Conservation (phyloP, 2,888 invertebrate genomes). For the Cerceris ruficornis region DNA sequence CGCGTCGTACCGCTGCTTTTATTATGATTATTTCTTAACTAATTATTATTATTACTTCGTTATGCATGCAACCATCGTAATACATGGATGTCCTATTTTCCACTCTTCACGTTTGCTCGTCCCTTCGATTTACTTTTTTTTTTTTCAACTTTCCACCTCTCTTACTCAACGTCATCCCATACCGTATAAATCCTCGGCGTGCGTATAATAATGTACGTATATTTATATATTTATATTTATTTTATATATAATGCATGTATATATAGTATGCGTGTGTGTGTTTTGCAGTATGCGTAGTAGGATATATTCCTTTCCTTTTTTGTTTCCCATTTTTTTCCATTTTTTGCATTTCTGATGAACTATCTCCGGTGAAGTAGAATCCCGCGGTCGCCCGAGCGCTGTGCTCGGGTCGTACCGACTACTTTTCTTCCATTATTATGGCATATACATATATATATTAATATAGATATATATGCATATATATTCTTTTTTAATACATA, state of each 20-base stretch:
- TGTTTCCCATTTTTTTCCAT: conserved; percentile 40
- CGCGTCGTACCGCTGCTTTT: conserved; percentile 70
- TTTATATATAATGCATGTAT: conserved; percentile 50
- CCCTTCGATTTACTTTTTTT: background rate
- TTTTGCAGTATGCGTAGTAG: conserved; percentile 51
- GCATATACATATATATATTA: background rate
- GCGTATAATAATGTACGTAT: conserved; percentile 55
- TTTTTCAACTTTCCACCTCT: conserved; percentile 1
- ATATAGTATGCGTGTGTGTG: conserved; percentile 61
- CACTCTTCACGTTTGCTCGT: conserved; percentile 1
- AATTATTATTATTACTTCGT: conserved; percentile 66
- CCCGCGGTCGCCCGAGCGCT: conserved; percentile 63
- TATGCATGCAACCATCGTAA: conserved; percentile 75
- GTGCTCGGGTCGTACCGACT: conserved; percentile 65
- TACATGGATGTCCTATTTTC: conserved; percentile 53
- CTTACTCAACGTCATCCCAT: conserved; percentile 13
- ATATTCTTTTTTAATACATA: background rate
- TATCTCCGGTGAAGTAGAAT: conserved; percentile 32
- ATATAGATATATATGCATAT: background rate
- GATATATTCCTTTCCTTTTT: conserved; percentile 33
- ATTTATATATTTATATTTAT: conserved; percentile 50
- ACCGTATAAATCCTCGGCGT: conserved; percentile 43
- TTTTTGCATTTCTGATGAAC: conserved; percentile 39
- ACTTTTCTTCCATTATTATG: conserved; percentile 34
- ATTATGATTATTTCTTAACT: conserved; percentile 55